These are phyloP conservation scores for Cotesia chilonis DNA, from an alignment of 1,140 invertebrate genomes.

Conservation along the genomic window DNA sequence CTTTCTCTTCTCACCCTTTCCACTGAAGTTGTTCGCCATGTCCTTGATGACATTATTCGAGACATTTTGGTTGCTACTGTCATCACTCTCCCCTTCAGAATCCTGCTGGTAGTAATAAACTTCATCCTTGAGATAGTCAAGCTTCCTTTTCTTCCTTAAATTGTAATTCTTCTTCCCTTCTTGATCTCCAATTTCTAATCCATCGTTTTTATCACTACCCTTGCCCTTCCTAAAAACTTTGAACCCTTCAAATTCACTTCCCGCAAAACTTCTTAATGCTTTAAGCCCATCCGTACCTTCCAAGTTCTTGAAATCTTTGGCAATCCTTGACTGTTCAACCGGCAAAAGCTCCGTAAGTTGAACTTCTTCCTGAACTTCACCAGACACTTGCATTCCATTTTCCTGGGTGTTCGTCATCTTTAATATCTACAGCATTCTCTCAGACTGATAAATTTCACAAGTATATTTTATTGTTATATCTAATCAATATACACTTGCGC, in stretches of 20 bases:
- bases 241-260: constrained; percentile 43
- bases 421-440: background rate
- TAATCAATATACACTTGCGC: constrained; percentile 17
- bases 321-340: constrained; percentile 57
- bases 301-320: constrained; percentile 41
- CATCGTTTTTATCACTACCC: constrained; percentile 16
- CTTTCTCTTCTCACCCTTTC: too few species aligned
- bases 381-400: constrained; percentile 39
- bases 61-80: background rate
- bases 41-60: constrained; percentile 28
- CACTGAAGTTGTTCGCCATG: constrained; percentile 30
- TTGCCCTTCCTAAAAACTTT: constrained; percentile 10
- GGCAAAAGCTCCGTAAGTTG: constrained; percentile 60
- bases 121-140: constrained; percentile 33
- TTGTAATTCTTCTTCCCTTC: background rate
- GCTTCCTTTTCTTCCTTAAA: constrained; percentile 8
- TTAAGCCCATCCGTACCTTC: constrained; percentile 55
- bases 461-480: constrained; percentile 10
- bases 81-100: background rate
- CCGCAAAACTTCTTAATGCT: constrained; percentile 53
- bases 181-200: background rate
- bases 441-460: background rate
- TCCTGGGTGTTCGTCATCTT: constrained; percentile 52
- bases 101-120: constrained; percentile 38
- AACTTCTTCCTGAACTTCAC: constrained; percentile 52